Evolutionary conservation across 92 coral and sea anemone genomes (phyloP), one percentile per base, ranked within the genome.

Genomic region (Desmophyllum pertusum): DNA sequence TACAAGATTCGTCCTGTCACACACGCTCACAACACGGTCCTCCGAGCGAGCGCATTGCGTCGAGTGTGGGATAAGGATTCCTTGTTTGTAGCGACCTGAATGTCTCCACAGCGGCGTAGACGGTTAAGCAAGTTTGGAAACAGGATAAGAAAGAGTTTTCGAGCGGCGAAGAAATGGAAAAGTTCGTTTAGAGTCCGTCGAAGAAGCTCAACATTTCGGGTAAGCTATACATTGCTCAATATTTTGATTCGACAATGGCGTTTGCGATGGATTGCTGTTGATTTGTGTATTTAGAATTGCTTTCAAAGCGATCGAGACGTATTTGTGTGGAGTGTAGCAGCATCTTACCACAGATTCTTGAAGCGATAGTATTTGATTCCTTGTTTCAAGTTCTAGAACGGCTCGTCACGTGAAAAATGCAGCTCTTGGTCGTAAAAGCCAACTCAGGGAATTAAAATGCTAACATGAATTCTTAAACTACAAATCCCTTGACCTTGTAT

Each of bases 81-180:
- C 78, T 62, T 42, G 57, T 70, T 71, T 41, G 43, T 82, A 27
- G 57, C 61, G 59, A 27, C 50, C 63, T 71, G 40, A 9, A 82
- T 82, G 86, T 82, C 86, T 73, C 79, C 86, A 13, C 78, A 71
- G 59, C 79, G 86, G 50, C 59, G 86, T 61, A 82, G 79, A 37
- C 86, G 87, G 57, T 76, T 84, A 23, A 65, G 74, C 33, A 75
- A 84, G 81, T 75, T 84, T 38, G 38, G 82, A 35, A 75, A 51
- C 66, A 29, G 81, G 37, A 64, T 84, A 25, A 40, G 87, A 38
- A 84, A 84, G 70, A 84, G 87, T 33, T 84, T 84, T 73, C 77
- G 87, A 29, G 81, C 82, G 7, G 81, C 87, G 0, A 84, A 50
- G 11, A 75, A 66, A 48, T 84, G 81, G 87, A 84, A 76, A 76